These are phyloP conservation scores for Sebastes vulpes DNA, from an alignment of 2,797 vertebrate genomes.

Conservation along the genomic window DNA sequence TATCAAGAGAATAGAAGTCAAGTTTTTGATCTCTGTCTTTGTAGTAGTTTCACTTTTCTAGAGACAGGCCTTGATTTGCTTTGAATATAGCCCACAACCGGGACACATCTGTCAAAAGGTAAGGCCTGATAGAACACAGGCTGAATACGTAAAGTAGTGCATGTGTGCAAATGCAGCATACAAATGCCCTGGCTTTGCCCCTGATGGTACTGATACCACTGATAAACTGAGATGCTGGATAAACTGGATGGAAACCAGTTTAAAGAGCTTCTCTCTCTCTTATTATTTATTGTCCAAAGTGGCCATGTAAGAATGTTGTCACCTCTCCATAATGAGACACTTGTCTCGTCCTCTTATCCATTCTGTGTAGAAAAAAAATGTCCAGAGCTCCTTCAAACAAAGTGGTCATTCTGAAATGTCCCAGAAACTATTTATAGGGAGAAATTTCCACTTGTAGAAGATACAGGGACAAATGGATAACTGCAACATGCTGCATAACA, in stretches of 20 bases:
- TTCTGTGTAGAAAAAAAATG: not conserved
- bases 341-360: not conserved
- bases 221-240: not conserved
- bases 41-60: not conserved
- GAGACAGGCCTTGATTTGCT: not conserved
- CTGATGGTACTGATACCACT: not conserved
- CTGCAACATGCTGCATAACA: not conserved
- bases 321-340: not conserved
- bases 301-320: not conserved
- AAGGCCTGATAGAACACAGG: not conserved
- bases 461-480: not conserved
- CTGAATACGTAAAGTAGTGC: not conserved
- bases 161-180: not conserved
- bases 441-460: not conserved
- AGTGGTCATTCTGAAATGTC: slow-evolving; percentile 1
- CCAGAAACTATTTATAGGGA: not conserved
- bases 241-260: not conserved
- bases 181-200: not conserved
- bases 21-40: not conserved
- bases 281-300: not conserved
- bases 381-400: not conserved
- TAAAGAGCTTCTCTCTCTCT: not conserved
- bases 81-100: not conserved
- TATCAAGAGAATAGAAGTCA: not conserved
- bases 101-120: not conserved